These are phyloP conservation scores for Stichodactyla mertensii DNA, from an alignment of 64 coral and sea anemone genomes.

Conservation along the genomic window DNA sequence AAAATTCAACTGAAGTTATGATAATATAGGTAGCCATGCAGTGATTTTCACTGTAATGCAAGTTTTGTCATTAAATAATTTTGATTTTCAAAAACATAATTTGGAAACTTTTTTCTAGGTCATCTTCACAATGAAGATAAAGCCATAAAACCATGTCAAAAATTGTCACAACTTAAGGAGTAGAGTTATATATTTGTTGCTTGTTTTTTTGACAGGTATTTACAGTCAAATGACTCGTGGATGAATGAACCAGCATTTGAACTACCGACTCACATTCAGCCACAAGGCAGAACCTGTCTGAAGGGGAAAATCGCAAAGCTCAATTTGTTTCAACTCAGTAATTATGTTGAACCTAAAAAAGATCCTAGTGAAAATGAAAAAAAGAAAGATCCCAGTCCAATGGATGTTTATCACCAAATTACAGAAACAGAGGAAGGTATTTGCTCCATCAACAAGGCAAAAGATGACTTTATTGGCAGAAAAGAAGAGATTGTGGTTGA, in stretches of 20 bases:
- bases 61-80: too few species aligned
- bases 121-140: too few species aligned
- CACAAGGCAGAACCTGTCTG: background rate
- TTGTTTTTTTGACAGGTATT: constrained; percentile 27
- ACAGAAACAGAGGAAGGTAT: background rate
- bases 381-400: background rate
- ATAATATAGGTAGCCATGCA: too few species aligned
- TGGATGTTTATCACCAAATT: background rate
- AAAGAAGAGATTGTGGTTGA: background rate
- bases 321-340: background rate
- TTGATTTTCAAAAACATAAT: too few species aligned
- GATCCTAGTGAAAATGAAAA: background rate
- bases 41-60: too few species aligned
- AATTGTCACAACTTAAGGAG: background rate
- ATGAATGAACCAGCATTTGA: constrained; percentile 45
- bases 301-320: constrained; percentile 5
- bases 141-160: background rate
- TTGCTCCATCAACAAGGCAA: background rate
- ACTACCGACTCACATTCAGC: constrained; percentile 22
- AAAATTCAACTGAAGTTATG: too few species aligned
- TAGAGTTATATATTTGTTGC: background rate
- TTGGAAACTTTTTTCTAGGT: too few species aligned
- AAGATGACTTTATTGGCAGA: background rate
- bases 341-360: background rate
- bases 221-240: constrained; percentile 37